Percentiles rank a stretch among this genome's conserved stretches.
These are phyloP conservation scores for Eleutherodactylus coqui DNA, from an alignment of 2,797 vertebrate genomes.

Conservation along the genomic window DNA sequence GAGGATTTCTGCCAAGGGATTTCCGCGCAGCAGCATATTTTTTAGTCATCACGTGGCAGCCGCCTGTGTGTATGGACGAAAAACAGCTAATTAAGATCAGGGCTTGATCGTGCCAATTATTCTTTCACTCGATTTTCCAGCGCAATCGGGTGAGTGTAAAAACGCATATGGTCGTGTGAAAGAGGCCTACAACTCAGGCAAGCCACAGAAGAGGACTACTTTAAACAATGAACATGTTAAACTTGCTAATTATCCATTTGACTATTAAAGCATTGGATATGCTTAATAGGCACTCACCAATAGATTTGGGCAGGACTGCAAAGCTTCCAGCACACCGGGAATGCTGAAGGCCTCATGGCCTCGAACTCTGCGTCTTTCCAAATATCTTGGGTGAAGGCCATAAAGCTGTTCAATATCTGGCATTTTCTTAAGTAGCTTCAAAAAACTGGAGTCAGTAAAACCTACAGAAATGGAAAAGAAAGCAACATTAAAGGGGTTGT, in stretches of 20 bases:
- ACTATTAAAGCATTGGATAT: not conserved
- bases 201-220: not conserved
- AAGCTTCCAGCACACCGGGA: constrained; percentile 94
- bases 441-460: constrained; percentile 96
- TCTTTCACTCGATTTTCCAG: too few species aligned
- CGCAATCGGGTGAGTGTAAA: too few species aligned
- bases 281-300: constrained; percentile 79
- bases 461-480: constrained; percentile 75
- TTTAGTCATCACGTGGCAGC: too few species aligned
- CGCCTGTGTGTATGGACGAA: too few species aligned
- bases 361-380: constrained; percentile 93
- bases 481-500: not conserved
- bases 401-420: constrained; percentile 97
- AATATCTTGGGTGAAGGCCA: constrained; percentile 94
- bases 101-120: too few species aligned
- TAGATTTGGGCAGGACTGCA: constrained; percentile 94
- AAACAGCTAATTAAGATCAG: too few species aligned
- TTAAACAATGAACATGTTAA: not conserved
- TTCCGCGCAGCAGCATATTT: too few species aligned
- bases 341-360: constrained; percentile 98
- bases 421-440: constrained; percentile 96
- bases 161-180: too few species aligned
- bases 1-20: too few species aligned
- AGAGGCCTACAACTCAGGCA: too few species aligned
- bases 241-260: not conserved